These are phyloP conservation scores for Leptinotarsa haldemani DNA, from an alignment of 2,888 invertebrate genomes.

Conservation along the genomic window DNA sequence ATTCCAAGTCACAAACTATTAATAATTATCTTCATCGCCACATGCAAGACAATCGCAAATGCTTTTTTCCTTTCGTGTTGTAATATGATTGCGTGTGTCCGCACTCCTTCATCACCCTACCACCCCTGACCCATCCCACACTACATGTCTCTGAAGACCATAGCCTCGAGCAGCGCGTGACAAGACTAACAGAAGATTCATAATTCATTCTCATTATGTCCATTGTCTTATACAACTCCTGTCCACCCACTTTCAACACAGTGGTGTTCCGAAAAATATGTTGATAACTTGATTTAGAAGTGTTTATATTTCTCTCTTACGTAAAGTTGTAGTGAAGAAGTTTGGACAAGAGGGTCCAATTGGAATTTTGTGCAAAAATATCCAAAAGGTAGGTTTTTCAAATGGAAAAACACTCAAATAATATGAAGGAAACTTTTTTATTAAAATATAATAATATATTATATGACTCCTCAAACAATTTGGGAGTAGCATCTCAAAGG, in stretches of 20 bases:
- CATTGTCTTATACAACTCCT: constrained; percentile 16
- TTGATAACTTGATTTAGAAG: no score
- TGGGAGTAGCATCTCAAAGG: no score
- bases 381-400: no score
- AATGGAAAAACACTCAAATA: no score
- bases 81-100: constrained; percentile 19
- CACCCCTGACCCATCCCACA: constrained; percentile 14
- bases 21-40: not conserved
- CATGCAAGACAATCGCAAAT: not conserved
- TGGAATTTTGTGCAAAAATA: no score
- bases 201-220: constrained; percentile 26
- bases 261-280: constrained; percentile 5
- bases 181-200: constrained; percentile 24
- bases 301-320: no score
- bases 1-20: no score
- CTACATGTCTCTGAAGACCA: constrained; percentile 21
- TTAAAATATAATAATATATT: no score
- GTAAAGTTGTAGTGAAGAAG: no score
- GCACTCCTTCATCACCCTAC: constrained; percentile 19
- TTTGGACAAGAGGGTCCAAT: no score
- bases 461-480: no score
- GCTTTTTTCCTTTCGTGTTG: constrained; percentile 5
- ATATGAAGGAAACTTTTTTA: no score
- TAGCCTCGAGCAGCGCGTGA: constrained; percentile 22
- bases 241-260: constrained; percentile 2